Base-by-base conservation (phyloP, 2,797 vertebrate species). In the Astyanax mexicanus region DNA sequence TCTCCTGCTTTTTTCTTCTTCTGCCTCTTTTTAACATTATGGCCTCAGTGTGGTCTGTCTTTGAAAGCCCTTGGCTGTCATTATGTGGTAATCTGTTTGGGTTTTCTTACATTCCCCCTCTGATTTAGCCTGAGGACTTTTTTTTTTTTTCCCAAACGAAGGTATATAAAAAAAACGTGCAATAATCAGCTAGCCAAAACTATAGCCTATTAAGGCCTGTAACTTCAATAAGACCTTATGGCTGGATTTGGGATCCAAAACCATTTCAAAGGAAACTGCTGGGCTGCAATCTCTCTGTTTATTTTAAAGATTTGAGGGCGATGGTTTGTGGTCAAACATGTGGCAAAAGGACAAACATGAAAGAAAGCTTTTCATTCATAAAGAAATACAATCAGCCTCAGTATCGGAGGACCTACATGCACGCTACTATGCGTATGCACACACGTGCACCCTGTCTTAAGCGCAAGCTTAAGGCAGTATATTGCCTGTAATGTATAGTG, bases 311-410 rank as follows among this genome's bases (percentile, higher is more conserved):
- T 86, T 88, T 92, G 84, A 88, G 79, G 72, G 81, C 87, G 86
- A 83, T 84, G 90, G 76, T 84, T 85, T 90, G 91, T 89, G 90
- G 92, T 90, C 82, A 84, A 82, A 82, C 89, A 87, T 90, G 88
- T 88, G 88, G 87, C 78, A 57, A 79, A 75, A 85, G 79, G 75
- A 88, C 84, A 79, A 77, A 88, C 85, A 91, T 92, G 84, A 93
- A 92, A 91, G 89, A 80, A 85, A 84, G 85, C 51, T 72, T 82
- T 85, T 84, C 75, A 84, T 84, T 89, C 85, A 86, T 84, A 83
- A 81, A 84, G 81, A 69, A 73, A 83, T 78, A 68, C 75, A 81
- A 84, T 85, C 73, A 80, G 80, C 74, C 75, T 75, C 71, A 69
- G 82, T 78, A 82, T 72, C 67, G 60, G 58, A 75, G 25, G 71